Base-by-base conservation (phyloP, 1,140 invertebrate genomes). In the Papilio machaon region DNA sequence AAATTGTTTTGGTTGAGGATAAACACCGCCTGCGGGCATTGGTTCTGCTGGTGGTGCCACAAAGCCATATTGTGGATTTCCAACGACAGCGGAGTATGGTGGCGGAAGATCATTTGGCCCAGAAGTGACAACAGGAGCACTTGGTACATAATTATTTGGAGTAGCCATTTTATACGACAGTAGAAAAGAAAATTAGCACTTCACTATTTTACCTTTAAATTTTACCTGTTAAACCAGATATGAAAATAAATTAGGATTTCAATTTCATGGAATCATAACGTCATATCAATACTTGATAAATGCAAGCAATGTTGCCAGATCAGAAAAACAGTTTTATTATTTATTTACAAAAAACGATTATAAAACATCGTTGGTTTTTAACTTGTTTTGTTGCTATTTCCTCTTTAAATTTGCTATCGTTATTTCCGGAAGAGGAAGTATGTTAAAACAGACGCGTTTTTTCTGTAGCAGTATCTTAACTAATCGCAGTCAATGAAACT, bases 81-180 rank as follows among this genome's bases (percentile, higher is more conserved):
- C 91, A 17, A 94, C 92, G 13, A 94, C 92, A 19, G 91, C 87
- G 11, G 93, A 91, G 82, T 94, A 94, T 19, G 93, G 92, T 47
- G 93, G 93, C 35, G 93, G 93, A 84, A 94, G 87, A 88, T 94
- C 92, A 79, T 92, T 88, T n/a, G 91, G 83, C 9, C 85, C 87
- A 49, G 85, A 46, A 64, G 35, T 38, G 15, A 83, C 83, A 17
- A 46, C n/a, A 78, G 85, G 83, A 46, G 85, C 85, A 76, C 81
- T 85, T 58, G 87, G 82, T 13, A 81, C 85, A 81, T 54, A 77
- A 58, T 67, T 67, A 43, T 67, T 79, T 64, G 58, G 46, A 67
- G 77, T 79, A 11, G 77, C 77, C 77, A 79, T 79, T 67, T 70
- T 70, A 1, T 70, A 70, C 64, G 11, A 70, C 23, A 70, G 64